Conservation (phyloP, 2,888 invertebrate genomes). For the Mimumesa dahlbomi region DNA sequence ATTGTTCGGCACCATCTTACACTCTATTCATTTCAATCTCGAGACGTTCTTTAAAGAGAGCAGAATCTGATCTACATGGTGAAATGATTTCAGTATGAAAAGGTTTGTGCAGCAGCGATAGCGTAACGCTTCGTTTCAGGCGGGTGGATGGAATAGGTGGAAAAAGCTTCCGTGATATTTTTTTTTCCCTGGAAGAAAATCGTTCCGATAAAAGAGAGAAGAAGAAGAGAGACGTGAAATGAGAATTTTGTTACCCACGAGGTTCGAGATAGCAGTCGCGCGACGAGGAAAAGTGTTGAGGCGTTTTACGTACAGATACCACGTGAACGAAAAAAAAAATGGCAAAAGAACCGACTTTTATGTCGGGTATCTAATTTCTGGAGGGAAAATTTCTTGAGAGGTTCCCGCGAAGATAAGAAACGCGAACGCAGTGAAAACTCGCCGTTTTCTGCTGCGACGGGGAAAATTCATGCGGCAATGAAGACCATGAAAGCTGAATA, state of each 20-base stretch:
- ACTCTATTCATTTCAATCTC: too few species aligned
- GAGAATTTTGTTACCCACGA: constrained; percentile 11
- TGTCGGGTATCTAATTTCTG: constrained; percentile 12
- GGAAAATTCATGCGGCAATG: too few species aligned
- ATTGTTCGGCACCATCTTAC: too few species aligned
- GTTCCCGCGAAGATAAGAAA: not conserved
- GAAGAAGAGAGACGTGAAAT: constrained; percentile 10
- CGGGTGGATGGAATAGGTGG: too few species aligned
- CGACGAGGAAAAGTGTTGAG: not conserved
- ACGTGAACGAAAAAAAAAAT: not conserved
- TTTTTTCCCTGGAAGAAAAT: constrained; percentile 18
- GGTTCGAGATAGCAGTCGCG: constrained; percentile 1
- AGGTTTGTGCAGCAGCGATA: too few species aligned
- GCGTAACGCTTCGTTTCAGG: too few species aligned
- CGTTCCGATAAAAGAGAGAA: constrained; percentile 3
- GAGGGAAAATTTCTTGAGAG: not conserved
- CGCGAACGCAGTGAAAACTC: not conserved
- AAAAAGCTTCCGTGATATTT: too few species aligned
- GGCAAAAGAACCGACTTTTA: constrained; percentile 1
- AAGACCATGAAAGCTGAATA: too few species aligned
- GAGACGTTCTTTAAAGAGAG: too few species aligned
- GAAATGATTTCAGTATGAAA: too few species aligned
- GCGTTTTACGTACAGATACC: not conserved
- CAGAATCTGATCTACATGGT: too few species aligned
- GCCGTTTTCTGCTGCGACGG: not conserved